Evolutionary conservation across 2,113 vertebrate species (phyloP), one percentile per base, ranked within the genome.

Genomic region (Haemorhous mexicanus): DNA sequence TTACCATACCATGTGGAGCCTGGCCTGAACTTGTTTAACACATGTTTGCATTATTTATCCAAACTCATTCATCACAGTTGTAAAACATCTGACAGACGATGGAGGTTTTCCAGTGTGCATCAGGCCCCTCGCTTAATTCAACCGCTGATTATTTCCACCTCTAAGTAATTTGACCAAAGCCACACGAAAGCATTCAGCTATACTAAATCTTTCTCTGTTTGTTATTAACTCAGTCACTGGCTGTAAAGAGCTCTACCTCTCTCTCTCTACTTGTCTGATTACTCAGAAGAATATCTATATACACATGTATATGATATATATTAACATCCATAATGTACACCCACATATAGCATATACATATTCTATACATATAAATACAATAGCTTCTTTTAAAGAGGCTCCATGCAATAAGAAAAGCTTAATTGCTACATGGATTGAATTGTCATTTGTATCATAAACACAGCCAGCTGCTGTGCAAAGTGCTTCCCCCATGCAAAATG

Each of bases 1-100:
- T 96, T 95, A 95, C 94, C 23, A 7, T 83, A 73, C 70, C 3
- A 4, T 16, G 27, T 1, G 2, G 93, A 83, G 91, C 86, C 92
- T 50, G 8, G 96, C 53, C 91, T 87, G 80, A 93, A 93, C 91
- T 96, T 94, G 89, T 91, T 95, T 79, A 89, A 94, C 96, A 89
- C 77, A 64, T 80, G 90, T 84, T 95, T 47, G 1, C 0, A 0
- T 95, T 96, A 95, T 96, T 95, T 92, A 96, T 90, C 84, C 93
- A 92, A 94, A 94, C 81, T 87, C 89, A 87, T 96, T 94, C 75
- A 89, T 95, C 94, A 95, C 64, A 89, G 87, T 20, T 89, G 73
- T 97, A 94, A 95, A 96, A 89, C 87, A 94, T 91, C 80, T 95
- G 95, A 95, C 87, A 91, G 66, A 52, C 0, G 2, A 87, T 61